Conservation (phyloP, 2,113 vertebrate genomes). For the Otis tarda region DNA sequence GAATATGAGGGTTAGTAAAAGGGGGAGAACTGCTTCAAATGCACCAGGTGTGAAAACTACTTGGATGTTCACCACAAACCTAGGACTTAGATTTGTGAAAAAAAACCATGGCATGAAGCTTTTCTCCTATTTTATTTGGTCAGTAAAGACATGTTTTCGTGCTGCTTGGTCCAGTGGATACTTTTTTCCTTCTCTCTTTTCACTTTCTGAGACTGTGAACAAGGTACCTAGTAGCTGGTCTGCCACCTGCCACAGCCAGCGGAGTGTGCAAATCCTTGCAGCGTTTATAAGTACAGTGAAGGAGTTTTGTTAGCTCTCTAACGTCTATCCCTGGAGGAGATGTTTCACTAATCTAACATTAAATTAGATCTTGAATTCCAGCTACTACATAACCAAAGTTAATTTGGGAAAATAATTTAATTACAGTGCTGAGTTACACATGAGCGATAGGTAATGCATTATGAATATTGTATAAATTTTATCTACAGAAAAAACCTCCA, state of each 20-base stretch:
- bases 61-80: fast-evolving
- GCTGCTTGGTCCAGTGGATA: not conserved
- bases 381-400: constrained; percentile 54
- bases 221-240: not conserved
- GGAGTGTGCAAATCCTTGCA: not conserved
- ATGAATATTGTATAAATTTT: constrained; percentile 44
- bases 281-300: not conserved
- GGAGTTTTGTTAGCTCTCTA: constrained; percentile 33
- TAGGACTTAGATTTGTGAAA: not conserved
- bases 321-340: not conserved
- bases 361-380: constrained; percentile 64
- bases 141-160: not conserved
- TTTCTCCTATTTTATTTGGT: not conserved
- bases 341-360: constrained; percentile 52
- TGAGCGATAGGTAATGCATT: constrained; percentile 40
- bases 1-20: not conserved
- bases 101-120: fast-evolving
- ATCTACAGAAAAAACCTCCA: not conserved
- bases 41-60: not conserved
- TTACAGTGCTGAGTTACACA: constrained; percentile 22
- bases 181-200: not conserved
- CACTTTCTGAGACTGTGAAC: not conserved
- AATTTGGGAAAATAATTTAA: constrained; percentile 73
- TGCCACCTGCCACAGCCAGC: not conserved
- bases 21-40: not conserved